phyloP scores from a whole-genome alignment of 2,113 vertebrate species.

The Indri indri region DNA sequence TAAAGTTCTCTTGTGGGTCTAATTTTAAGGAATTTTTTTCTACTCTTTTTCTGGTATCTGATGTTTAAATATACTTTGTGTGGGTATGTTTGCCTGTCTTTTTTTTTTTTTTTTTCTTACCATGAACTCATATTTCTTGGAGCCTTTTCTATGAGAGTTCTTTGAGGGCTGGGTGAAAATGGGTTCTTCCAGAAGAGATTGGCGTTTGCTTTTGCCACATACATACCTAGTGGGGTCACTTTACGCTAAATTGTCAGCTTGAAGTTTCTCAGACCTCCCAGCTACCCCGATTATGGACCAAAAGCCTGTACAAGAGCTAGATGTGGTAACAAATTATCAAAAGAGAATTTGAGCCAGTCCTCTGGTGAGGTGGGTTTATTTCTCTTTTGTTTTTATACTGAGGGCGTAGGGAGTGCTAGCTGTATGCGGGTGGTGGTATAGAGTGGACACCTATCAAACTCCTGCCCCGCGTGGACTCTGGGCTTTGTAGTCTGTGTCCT shows the following conservation, averaged over 20 bases:
- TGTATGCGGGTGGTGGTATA: background rate
- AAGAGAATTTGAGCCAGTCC: background rate
- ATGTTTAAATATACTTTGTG: background rate
- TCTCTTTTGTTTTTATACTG: background rate
- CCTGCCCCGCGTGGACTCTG: background rate
- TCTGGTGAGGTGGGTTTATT: background rate
- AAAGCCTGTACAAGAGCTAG: background rate
- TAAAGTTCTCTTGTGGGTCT: background rate
- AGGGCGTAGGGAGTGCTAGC: background rate
- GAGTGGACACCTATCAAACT: rapidly evolving
- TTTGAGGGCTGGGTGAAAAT: background rate
- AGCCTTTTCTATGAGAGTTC: background rate
- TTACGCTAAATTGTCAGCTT: background rate
- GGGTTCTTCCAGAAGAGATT: background rate
- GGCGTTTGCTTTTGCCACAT: background rate
- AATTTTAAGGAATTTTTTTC: background rate
- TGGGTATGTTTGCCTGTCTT: background rate
- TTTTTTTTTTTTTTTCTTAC: background rate
- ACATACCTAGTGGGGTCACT: background rate
- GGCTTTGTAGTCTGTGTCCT: background rate
- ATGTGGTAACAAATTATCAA: background rate
- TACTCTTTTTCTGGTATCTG: background rate
- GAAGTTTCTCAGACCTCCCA: background rate
- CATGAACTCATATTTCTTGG: background rate
- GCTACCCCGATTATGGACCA: background rate